Evolutionary conservation across 2,888 invertebrate species (phyloP).

Genomic region (Rhopalosiphum nymphaeae): DNA sequence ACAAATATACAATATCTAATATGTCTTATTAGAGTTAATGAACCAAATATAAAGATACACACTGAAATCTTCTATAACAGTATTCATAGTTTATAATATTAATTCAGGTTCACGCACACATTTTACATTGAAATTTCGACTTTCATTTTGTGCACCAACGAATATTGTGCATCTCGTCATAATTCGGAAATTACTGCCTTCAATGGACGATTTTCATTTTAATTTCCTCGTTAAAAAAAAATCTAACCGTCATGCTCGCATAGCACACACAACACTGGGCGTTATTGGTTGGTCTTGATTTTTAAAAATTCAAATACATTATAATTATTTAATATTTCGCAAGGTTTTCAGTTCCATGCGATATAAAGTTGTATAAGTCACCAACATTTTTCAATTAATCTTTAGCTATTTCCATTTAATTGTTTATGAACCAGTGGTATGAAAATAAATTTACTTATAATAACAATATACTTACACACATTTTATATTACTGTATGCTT

Average conservation of each 20-base stretch:
- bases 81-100: not conserved
- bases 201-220: not conserved
- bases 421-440: not conserved
- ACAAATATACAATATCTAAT: too few relatives aligned
- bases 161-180: not conserved
- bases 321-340: not conserved
- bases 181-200: not conserved
- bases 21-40: too few relatives aligned
- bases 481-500: not conserved
- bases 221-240: not conserved
- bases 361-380: not conserved
- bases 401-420: not conserved
- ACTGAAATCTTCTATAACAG: too few relatives aligned
- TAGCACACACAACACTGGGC: not conserved
- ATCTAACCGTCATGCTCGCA: not conserved
- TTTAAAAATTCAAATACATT: not conserved
- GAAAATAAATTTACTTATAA: not conserved
- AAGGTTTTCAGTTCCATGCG: not conserved
- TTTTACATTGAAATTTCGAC: not conserved
- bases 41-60: too few relatives aligned
- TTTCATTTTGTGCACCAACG: not conserved
- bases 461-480: not conserved
- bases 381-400: not conserved
- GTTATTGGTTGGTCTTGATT: not conserved
- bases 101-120: not conserved